A percentile compares a stretch with the other conserved stretches of the same genome.
Evolutionary conservation across 2,888 invertebrate genomes (phyloP).

Genomic region (Agelastica alni): DNA sequence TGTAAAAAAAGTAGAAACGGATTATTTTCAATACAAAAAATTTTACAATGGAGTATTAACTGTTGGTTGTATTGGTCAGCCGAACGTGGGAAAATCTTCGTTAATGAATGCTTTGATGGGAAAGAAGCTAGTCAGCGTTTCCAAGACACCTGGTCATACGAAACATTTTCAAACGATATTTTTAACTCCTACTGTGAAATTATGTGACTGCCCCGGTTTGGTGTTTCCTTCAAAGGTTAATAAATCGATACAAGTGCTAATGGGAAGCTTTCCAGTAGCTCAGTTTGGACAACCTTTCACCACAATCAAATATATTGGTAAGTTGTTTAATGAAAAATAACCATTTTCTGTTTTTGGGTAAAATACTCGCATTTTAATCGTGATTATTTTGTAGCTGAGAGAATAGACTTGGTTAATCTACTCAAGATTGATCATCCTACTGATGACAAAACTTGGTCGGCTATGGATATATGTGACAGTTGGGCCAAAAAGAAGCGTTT

Average conservation of each 20-base stretch:
- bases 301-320: slow-evolving; percentile 70
- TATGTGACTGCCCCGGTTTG: slow-evolving; percentile 94
- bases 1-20: slow-evolving; percentile 62
- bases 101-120: slow-evolving; percentile 93
- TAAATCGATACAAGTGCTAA: slow-evolving; percentile 82
- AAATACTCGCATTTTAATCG: not conserved
- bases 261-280: slow-evolving; percentile 93
- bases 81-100: slow-evolving; percentile 95
- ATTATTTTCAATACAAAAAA: slow-evolving; percentile 68
- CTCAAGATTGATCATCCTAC: slow-evolving; percentile 75
- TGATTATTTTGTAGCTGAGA: slow-evolving; percentile 62
- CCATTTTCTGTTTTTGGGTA: not conserved
- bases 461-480: slow-evolving; percentile 87
- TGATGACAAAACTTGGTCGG: slow-evolving; percentile 79
- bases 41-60: slow-evolving; percentile 79
- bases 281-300: slow-evolving; percentile 89
- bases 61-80: slow-evolving; percentile 80
- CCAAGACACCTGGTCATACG: slow-evolving; percentile 92
- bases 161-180: slow-evolving; percentile 97
- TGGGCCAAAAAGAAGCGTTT: slow-evolving; percentile 90
- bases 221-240: slow-evolving; percentile 90
- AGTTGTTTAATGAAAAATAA: slow-evolving; percentile 11
- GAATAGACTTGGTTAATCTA: slow-evolving; percentile 72
- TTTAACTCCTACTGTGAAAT: slow-evolving; percentile 79
- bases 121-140: slow-evolving; percentile 90